A percentile compares a stretch with the other conserved stretches of the same genome.
Conservation (phyloP, 2,797 vertebrate species). For the Clamator glandarius region DNA sequence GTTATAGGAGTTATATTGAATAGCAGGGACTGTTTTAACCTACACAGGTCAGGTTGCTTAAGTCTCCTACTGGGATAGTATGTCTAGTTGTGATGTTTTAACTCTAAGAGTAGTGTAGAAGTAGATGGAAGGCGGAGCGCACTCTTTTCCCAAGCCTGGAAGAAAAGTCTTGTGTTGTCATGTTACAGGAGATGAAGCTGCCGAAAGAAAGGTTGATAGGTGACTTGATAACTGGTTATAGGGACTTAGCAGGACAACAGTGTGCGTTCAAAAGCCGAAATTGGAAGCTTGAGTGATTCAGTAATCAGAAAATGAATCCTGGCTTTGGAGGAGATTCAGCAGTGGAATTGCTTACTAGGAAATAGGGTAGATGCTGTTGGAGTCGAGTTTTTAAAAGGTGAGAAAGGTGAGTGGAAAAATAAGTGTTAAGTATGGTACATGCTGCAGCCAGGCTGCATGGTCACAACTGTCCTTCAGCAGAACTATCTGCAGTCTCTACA, state of each 20-base stretch:
- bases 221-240: constrained; percentile 37
- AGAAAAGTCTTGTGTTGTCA: constrained; percentile 24
- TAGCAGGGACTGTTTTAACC: background rate
- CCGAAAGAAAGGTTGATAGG: constrained; percentile 52
- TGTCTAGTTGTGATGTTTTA: background rate
- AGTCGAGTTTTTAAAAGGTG: background rate
- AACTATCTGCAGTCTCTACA: background rate
- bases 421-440: background rate
- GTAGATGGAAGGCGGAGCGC: background rate
- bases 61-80: background rate
- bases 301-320: constrained; percentile 37
- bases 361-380: background rate
- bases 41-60: background rate
- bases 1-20: background rate
- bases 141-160: constrained; percentile 6
- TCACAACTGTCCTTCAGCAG: background rate
- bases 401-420: background rate
- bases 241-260: constrained; percentile 40
- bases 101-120: background rate
- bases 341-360: background rate
- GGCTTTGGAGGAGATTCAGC: constrained; percentile 39
- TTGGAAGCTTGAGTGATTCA: constrained; percentile 45
- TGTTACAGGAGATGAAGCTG: constrained; percentile 40
- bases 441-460: background rate
- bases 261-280: constrained; percentile 30